Percentiles rank a stretch among this genome's conserved stretches.
These are phyloP conservation scores for Austrofundulus limnaeus DNA, from an alignment of 2,113 vertebrate species.

Conservation along the genomic window DNA sequence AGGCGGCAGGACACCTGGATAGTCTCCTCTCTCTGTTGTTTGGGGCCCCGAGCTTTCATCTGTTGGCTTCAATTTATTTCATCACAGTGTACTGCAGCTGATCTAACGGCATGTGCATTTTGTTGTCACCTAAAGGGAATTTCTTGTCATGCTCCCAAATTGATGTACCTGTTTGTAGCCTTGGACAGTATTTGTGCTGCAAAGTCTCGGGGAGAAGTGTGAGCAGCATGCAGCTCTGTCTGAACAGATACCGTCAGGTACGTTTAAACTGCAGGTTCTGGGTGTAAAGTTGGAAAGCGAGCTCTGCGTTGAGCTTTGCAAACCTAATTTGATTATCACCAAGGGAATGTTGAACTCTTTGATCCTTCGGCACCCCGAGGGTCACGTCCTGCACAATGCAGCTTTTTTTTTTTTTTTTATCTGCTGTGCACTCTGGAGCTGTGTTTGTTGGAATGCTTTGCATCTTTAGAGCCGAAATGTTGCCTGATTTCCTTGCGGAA, in stretches of 20 bases:
- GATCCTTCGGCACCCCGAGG: slow-evolving; percentile 40
- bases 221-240: slow-evolving; percentile 50
- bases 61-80: slow-evolving; percentile 71
- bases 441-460: slow-evolving; percentile 16
- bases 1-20: slow-evolving; percentile 4
- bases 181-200: slow-evolving; percentile 62
- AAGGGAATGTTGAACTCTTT: slow-evolving; percentile 42
- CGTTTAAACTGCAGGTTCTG: slow-evolving; percentile 31
- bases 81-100: slow-evolving; percentile 65
- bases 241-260: slow-evolving; percentile 29
- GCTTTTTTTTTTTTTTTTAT: slow-evolving; percentile 36
- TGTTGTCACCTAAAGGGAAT: slow-evolving; percentile 69
- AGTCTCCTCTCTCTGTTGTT: slow-evolving; percentile 27
- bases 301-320: slow-evolving; percentile 32
- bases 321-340: slow-evolving; percentile 56
- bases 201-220: slow-evolving; percentile 31
- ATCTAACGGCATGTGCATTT: slow-evolving; percentile 72
- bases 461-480: slow-evolving; percentile 11
- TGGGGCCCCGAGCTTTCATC: slow-evolving; percentile 62
- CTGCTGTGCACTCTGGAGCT: slow-evolving; percentile 4
- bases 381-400: slow-evolving; percentile 36
- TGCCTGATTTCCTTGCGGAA: slow-evolving; percentile 4
- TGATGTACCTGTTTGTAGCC: slow-evolving; percentile 69
- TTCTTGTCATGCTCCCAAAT: slow-evolving; percentile 64
- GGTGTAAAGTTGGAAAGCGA: slow-evolving; percentile 35